A percentile compares a stretch with the other conserved stretches of the same genome.
phyloP scores from a whole-genome alignment of 2,888 invertebrate species.

The Ophion costatus region DNA sequence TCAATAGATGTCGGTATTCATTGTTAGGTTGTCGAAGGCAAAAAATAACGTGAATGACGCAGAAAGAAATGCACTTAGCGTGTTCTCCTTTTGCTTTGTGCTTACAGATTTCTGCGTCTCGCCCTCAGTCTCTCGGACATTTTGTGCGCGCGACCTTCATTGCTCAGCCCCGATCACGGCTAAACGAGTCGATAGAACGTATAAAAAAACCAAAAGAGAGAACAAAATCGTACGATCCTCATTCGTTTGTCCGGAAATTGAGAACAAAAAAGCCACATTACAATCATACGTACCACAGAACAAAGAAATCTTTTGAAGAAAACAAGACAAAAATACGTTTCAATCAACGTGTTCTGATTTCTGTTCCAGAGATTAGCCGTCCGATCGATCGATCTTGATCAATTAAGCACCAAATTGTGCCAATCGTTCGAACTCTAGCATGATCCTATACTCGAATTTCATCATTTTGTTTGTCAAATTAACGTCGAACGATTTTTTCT shows the following conservation, averaged over 20 bases:
- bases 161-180: constrained; percentile 83
- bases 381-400: constrained; percentile 65
- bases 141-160: constrained; percentile 81
- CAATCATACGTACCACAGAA: constrained; percentile 59
- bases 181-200: constrained; percentile 76
- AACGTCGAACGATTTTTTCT: constrained; percentile 21
- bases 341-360: constrained; percentile 82
- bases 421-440: constrained; percentile 52
- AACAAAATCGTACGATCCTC: constrained; percentile 58
- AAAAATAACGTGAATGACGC: constrained; percentile 79
- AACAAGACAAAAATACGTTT: constrained; percentile 70
- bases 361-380: constrained; percentile 83
- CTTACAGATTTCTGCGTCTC: constrained; percentile 83
- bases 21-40: constrained; percentile 81
- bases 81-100: constrained; percentile 83
- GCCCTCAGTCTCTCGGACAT: constrained; percentile 82
- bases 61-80: constrained; percentile 82
- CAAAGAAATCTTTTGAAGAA: constrained; percentile 66
- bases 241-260: constrained; percentile 59
- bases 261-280: constrained; percentile 63
- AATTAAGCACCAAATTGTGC: constrained; percentile 61
- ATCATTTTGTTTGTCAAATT: constrained; percentile 26
- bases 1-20: constrained; percentile 60
- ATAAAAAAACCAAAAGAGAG: constrained; percentile 38
- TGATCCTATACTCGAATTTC: constrained; percentile 56